Base-by-base conservation (phyloP, 2,113 vertebrate genomes). In the Strix aluco region DNA sequence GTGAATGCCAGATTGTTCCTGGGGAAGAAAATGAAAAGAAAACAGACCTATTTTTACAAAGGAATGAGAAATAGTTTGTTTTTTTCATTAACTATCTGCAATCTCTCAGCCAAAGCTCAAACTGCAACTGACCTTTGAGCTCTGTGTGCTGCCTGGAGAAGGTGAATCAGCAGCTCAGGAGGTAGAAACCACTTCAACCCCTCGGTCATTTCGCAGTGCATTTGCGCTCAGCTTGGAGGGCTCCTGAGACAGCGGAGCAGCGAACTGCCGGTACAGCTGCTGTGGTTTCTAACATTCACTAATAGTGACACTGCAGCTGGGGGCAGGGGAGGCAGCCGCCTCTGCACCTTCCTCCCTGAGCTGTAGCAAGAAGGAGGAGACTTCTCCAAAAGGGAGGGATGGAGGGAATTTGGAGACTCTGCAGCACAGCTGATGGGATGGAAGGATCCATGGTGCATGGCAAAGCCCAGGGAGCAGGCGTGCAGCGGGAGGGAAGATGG, bases 231-330 rank as follows among this genome's bases (percentile, higher is more conserved):
- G n/a, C 20, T 92, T 2, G 0, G 3, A 27, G 51, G 67, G 59
- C 36, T 75, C 14, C 11, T 0, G 1, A 40, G 65, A 6, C 19
- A 27, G 62, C 1, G 0, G 12, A 57, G 42, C 4, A 0, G 21
- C 51, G 51, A 81, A 22, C 59, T 32, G 69, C 27, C 4, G 5
- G 10, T 61, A 15, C 27, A n/a, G 47, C 55, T 59, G 46, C 73
- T 89, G 92, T 51, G 88, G 81, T 94, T 95, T 94, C 61, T 42
- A 18, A 40, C 1, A 2, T 47, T 85, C 46, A 18, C 46, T 40
- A 55, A 8, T 5, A 30, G 14, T 27, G 81, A 55, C 7, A 2
- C 27, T 79, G 73, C 70, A 67, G 52, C 58, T 80, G 81, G 61
- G 55, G 81, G 20, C 57, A 81, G 69, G 40, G 69, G 40, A 30